phyloP scores from a whole-genome alignment of 2,888 invertebrate species.

The Lordiphosa andalusiaca region DNA sequence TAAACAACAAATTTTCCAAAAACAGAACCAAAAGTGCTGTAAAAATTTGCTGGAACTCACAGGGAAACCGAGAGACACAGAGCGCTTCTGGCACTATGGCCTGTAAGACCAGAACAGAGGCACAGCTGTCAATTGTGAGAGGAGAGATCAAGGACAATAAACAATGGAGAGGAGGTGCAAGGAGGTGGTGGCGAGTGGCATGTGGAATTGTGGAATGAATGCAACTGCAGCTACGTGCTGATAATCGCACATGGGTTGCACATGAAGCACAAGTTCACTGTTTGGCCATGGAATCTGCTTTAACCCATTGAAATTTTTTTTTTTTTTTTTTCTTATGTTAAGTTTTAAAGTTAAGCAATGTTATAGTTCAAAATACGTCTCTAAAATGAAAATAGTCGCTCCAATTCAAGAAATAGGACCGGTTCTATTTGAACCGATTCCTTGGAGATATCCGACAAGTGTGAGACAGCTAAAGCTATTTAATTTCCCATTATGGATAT shows the following conservation, averaged over 20 bases:
- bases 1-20: constrained; percentile 14
- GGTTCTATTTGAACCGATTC: no score
- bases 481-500: no score
- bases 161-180: constrained; percentile 6
- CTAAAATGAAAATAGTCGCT: no score
- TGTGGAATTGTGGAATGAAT: constrained; percentile 40
- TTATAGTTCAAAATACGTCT: no score
- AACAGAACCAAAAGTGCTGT: constrained; percentile 23
- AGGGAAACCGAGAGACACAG: no score
- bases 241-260: constrained; percentile 35
- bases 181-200: constrained; percentile 20
- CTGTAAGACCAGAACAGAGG: constrained; percentile 8
- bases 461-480: no score
- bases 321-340: no score
- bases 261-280: not conserved
- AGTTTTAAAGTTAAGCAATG: no score
- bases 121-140: constrained; percentile 30
- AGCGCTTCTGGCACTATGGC: constrained; percentile 19
- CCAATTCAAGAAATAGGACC: no score
- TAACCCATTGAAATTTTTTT: constrained; percentile 34
- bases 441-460: no score
- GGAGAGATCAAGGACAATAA: constrained; percentile 9
- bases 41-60: constrained; percentile 4
- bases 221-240: constrained; percentile 45
- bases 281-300: constrained; percentile 1